Conservation (phyloP, 1,140 invertebrate genomes). For the Bactericera cockerelli region DNA sequence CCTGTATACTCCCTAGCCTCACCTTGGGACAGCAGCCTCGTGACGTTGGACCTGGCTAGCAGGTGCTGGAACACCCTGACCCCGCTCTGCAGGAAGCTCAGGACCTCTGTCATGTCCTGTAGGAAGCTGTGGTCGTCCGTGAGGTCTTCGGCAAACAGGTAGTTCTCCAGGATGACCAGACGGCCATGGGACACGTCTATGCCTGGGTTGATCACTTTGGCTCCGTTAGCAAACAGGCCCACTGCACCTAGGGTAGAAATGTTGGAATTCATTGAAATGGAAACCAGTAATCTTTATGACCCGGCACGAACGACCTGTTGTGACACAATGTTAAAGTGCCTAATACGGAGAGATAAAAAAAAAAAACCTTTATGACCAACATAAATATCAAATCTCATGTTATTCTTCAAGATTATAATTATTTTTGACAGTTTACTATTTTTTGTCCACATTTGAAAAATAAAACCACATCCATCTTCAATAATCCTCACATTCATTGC, state of each 20-base stretch:
- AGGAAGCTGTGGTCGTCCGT: slow-evolving; percentile 29
- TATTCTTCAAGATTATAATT: too few relatives aligned
- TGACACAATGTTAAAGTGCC: too few relatives aligned
- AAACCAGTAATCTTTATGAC: too few relatives aligned
- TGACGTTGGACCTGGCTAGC: slow-evolving; percentile 39
- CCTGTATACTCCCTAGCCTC: slow-evolving; percentile 18
- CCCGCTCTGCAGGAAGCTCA: slow-evolving; percentile 40
- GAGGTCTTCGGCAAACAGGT: slow-evolving; percentile 31
- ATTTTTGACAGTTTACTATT: too few relatives aligned
- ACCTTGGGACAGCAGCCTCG: slow-evolving; percentile 37
- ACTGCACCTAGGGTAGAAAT: not conserved
- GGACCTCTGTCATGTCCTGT: slow-evolving; percentile 39
- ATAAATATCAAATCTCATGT: too few relatives aligned
- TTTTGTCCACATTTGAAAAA: too few relatives aligned
- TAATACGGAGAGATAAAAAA: too few relatives aligned
- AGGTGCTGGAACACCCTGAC: slow-evolving; percentile 47
- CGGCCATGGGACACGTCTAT: slow-evolving; percentile 30
- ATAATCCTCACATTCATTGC: too few relatives aligned
- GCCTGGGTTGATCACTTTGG: slow-evolving; percentile 28
- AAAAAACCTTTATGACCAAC: too few relatives aligned
- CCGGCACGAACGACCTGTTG: too few relatives aligned
- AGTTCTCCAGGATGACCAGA: slow-evolving; percentile 33
- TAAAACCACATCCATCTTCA: too few relatives aligned
- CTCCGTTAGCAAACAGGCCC: slow-evolving; percentile 33
- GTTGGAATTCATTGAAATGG: not conserved